phyloP scores from a whole-genome alignment of 2,113 vertebrate genomes.

The Himantopus leucocephalus region DNA sequence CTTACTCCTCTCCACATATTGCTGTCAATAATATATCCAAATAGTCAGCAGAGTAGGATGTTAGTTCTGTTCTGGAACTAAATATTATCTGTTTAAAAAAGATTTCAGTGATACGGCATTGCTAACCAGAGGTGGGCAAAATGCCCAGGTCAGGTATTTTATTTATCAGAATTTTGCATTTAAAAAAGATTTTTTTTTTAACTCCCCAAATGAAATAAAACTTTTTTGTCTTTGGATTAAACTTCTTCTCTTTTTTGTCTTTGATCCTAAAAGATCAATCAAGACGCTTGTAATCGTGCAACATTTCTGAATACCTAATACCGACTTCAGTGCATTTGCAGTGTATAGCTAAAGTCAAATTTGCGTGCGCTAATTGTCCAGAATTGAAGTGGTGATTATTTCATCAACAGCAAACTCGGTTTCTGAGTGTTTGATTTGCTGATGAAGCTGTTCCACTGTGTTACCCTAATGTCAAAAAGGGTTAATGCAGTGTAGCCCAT shows the following conservation, averaged over 20 bases:
- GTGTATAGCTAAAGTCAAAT: neutral
- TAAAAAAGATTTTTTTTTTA: neutral
- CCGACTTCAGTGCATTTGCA: neutral
- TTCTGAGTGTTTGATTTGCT: neutral
- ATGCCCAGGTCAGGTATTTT: neutral
- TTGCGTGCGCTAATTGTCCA: neutral
- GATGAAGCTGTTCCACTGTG: neutral
- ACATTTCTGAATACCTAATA: neutral
- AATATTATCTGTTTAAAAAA: neutral
- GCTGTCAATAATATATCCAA: neutral
- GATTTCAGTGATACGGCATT: neutral
- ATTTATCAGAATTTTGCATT: neutral
- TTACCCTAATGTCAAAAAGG: neutral
- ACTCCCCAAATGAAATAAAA: neutral
- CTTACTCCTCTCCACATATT: neutral
- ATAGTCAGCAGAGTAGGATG: neutral
- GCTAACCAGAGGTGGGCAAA: neutral
- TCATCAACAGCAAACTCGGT: neutral
- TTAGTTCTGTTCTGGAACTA: neutral
- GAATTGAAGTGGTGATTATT: neutral
- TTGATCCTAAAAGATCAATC: neutral
- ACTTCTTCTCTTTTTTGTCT: neutral
- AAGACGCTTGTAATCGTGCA: neutral
- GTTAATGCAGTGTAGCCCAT: neutral
- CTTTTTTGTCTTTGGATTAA: neutral